Evolutionary conservation across 2,888 invertebrate genomes (phyloP).

Genomic region (Petrolisthes cinctipes): DNA sequence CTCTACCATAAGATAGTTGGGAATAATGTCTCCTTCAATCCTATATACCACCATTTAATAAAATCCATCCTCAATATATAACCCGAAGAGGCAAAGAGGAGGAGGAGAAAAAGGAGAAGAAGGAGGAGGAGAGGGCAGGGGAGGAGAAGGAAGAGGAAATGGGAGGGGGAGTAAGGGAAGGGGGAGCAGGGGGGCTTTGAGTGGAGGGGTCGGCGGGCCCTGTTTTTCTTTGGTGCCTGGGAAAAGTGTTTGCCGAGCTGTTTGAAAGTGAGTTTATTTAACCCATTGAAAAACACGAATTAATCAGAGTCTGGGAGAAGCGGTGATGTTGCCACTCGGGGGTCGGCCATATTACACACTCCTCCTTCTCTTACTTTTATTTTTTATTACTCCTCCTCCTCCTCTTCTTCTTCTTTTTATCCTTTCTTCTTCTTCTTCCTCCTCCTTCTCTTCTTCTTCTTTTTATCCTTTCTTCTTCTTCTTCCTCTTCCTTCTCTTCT

Average conservation of each 20-base stretch:
- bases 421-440: no score
- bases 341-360: slow-evolving; percentile 32
- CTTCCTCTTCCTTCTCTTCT: no score
- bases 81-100: background rate
- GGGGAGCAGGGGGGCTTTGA: slow-evolving; percentile 17
- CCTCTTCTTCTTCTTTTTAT: no score
- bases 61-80: no score
- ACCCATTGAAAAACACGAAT: slow-evolving; percentile 54
- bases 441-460: no score
- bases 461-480: no score
- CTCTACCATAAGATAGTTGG: no score
- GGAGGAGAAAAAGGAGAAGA: background rate
- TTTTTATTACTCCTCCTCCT: no score
- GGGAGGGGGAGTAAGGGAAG: background rate
- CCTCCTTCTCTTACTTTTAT: no score
- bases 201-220: slow-evolving; percentile 16
- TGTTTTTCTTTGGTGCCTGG: slow-evolving; percentile 54
- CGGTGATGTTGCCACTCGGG: slow-evolving; percentile 12
- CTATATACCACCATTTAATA: no score
- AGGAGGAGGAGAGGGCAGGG: background rate
- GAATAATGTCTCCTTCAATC: no score
- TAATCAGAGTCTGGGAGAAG: slow-evolving; percentile 21
- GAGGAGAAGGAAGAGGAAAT: background rate
- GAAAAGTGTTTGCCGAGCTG: slow-evolving; percentile 55
- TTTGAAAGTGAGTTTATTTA: slow-evolving; percentile 58